Base-by-base conservation (phyloP, 2,113 vertebrate genomes). In the Turnix velox region DNA sequence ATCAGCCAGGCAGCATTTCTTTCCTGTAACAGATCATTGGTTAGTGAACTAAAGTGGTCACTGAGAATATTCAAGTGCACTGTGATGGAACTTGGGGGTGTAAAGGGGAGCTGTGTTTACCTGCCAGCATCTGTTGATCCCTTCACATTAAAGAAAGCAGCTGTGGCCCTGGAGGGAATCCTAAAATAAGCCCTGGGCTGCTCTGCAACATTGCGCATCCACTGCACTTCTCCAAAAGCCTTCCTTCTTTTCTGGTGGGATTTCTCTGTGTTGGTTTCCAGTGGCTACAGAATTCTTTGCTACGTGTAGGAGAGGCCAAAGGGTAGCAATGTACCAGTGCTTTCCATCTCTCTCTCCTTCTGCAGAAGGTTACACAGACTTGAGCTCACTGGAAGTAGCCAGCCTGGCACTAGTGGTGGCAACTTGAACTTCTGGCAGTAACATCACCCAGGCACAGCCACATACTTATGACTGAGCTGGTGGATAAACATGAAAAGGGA, bases 261-360 rank as follows among this genome's bases (percentile, higher is more conserved):
- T 57, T 72, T 61, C 48, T 62, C 72, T 37, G 4, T 1, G 0
- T 2, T 58, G 54, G 5, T 7, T 76, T 83, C 73, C 43, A 28
- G 59, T 86, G 63, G 31, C 58, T 35, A 7, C 1, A 3, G 23
- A 58, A 19, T 28, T 62, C 5, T 0, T 39, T 37, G 52, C 31
- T 10, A 4, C 33, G 2, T 35, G 3, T 45, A 52, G 68, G 54
- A 66, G 58, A 16, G 25, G 45, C 48, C 72, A 16, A 72, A 48
- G 55, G 72, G 54, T 72, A n/a, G 39, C 2, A 40, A 66, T 2
- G 31, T 59, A 7, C 59, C 4, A 1, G 35, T 20, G 49, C n/a
- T 45, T 13, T 4, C 4, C 0, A 0, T 7, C 27, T 58, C 10
- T 46, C 46, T 43, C 31, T 48, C n/a, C n/a, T 18, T 4, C 30